Evolutionary conservation across 2,888 invertebrate genomes (phyloP).

Genomic region (Drosophila paramelanica): DNA sequence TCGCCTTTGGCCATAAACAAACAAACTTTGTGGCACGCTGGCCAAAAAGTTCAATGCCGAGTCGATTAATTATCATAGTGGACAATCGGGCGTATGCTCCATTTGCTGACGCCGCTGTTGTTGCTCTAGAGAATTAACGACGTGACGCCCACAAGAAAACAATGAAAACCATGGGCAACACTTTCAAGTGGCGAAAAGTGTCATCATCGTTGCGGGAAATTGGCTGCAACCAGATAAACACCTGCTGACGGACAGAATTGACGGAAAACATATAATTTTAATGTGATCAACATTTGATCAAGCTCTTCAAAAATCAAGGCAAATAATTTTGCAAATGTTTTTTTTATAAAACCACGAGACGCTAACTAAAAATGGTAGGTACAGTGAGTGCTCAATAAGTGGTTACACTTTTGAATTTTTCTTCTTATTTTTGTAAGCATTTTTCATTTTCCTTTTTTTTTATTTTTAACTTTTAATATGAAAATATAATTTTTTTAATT

Average conservation of each 20-base stretch:
- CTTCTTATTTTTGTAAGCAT: background rate
- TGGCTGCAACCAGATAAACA: conserved; percentile 13
- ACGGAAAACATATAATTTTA: background rate
- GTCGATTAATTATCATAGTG: conserved; percentile 67
- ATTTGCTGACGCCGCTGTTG: conserved; percentile 5
- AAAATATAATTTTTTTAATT: too few species aligned
- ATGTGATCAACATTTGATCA: conserved; percentile 21
- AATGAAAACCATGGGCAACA: background rate
- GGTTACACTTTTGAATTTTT: too few species aligned
- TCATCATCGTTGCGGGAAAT: conserved; percentile 8
- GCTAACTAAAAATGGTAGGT: background rate
- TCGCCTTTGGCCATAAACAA: conserved; percentile 69
- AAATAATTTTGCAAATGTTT: conserved; percentile 6
- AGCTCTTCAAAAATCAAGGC: conserved; percentile 6
- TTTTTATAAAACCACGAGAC: conserved; percentile 6
- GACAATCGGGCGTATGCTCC: conserved; percentile 57
- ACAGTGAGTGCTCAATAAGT: background rate
- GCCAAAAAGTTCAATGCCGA: conserved; percentile 74
- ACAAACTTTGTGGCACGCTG: conserved; percentile 46
- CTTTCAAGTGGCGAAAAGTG: conserved; percentile 6
- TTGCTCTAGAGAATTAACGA: conserved; percentile 3
- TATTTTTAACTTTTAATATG: background rate
- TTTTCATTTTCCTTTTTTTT: too few species aligned
- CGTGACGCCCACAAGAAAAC: conserved; percentile 59
- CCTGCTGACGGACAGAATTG: conserved; percentile 29